Percentiles rank a stretch among this genome's conserved stretches.
Conservation (phyloP, 2,888 invertebrate genomes). For the Syrista parreyssii region DNA sequence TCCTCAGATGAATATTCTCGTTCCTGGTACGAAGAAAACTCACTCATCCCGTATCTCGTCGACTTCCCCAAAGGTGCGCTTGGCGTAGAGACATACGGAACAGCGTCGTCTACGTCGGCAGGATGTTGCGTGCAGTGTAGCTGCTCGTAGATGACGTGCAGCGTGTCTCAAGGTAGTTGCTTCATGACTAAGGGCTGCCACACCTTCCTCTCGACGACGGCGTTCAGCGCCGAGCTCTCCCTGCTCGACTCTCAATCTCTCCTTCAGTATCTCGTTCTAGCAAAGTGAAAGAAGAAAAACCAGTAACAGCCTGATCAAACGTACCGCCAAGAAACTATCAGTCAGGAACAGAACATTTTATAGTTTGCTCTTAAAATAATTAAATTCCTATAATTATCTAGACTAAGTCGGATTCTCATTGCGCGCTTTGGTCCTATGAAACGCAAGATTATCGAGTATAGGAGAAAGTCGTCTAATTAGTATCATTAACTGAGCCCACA, state of each 20-base stretch:
- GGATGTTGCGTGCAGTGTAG: slow-evolving; percentile 59
- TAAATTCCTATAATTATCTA: not conserved
- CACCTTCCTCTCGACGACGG: slow-evolving; percentile 64
- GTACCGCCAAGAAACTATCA: not conserved
- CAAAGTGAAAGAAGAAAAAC: slow-evolving; percentile 32
- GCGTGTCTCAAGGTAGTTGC: slow-evolving; percentile 67
- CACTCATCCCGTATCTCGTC: slow-evolving; percentile 67
- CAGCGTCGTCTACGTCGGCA: slow-evolving; percentile 69
- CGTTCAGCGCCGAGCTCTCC: slow-evolving; percentile 67
- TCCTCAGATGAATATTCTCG: not conserved
- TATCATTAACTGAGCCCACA: not conserved
- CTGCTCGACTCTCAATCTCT: slow-evolving; percentile 69
- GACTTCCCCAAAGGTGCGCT: slow-evolving; percentile 70
- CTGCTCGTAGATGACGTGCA: slow-evolving; percentile 65
- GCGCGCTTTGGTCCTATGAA: not conserved
- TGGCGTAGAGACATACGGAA: slow-evolving; percentile 72
- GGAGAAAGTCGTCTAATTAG: not conserved
- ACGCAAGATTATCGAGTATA: not conserved
- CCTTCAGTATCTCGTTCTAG: slow-evolving; percentile 71
- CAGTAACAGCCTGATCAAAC: not conserved
- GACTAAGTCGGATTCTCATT: not conserved
- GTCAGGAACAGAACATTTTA: not conserved
- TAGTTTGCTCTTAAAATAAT: not conserved
- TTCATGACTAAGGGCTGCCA: slow-evolving; percentile 66
- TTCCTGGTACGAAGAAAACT: slow-evolving; percentile 35